Evolutionary conservation across 37 sponge, comb jelly and placozoan species (phyloP).

Genomic region (Axinella damicornis): DNA sequence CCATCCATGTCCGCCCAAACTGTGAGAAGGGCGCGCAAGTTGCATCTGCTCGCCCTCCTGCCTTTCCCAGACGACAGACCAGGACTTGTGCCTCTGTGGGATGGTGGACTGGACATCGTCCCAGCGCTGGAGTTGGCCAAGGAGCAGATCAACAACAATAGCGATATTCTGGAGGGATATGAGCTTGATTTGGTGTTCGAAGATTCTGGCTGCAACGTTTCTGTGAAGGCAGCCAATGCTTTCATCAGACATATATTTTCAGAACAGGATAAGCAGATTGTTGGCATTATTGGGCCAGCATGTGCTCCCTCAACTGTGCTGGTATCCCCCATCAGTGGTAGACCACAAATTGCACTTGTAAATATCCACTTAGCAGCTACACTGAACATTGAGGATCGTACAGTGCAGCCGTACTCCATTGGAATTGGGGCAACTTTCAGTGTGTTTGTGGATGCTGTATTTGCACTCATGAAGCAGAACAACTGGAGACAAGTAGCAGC

Average conservation of each 20-base stretch:
- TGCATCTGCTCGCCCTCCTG: background rate
- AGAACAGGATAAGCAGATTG: background rate
- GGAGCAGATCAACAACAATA: background rate
- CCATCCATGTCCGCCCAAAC: too few species aligned
- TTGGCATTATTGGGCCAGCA: background rate
- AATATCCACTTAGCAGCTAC: background rate
- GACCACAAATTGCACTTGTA: background rate
- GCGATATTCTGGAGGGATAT: slow-evolving; percentile 6
- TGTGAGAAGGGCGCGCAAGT: background rate
- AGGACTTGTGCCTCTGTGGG: background rate
- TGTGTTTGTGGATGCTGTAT: background rate
- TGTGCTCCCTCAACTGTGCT: background rate
- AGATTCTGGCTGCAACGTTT: slow-evolving; percentile 13
- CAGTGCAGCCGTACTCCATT: background rate
- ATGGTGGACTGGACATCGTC: background rate
- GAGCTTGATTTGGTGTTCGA: background rate
- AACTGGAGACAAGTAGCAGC: background rate
- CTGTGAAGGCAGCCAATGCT: background rate
- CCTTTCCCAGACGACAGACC: background rate
- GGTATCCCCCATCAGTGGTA: background rate
- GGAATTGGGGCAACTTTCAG: background rate
- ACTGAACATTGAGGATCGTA: background rate
- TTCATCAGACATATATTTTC: background rate
- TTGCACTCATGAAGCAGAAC: background rate
- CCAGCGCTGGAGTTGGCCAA: slow-evolving; percentile 11